Conservation (phyloP, 2,113 vertebrate genomes). For the Ophiodon elongatus region DNA sequence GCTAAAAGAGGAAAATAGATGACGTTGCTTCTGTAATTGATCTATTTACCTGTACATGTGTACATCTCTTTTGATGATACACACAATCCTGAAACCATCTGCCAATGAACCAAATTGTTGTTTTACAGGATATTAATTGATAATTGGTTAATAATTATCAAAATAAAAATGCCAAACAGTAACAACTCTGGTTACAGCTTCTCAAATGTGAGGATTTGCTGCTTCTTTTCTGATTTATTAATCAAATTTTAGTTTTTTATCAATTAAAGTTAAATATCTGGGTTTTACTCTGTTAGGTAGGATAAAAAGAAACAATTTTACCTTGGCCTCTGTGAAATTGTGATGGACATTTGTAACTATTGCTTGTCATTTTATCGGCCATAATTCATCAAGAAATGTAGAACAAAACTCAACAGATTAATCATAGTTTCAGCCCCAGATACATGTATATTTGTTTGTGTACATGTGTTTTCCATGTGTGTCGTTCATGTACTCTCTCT, state of each 20-base stretch:
- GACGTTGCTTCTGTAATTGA: neutral
- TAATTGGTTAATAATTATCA: neutral
- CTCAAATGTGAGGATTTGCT: neutral
- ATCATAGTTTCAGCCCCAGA: neutral
- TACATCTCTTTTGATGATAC: neutral
- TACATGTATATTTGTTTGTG: constrained; percentile 22
- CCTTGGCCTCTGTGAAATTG: neutral
- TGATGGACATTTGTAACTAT: neutral
- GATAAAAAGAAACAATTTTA: neutral
- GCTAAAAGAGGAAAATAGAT: neutral
- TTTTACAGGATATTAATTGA: neutral
- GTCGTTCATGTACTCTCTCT: constrained; percentile 41
- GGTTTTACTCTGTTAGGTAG: neutral
- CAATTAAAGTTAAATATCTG: neutral
- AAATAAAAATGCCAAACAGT: neutral
- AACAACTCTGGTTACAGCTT: neutral
- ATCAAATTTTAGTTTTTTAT: neutral
- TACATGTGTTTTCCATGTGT: constrained; percentile 43
- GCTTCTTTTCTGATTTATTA: neutral
- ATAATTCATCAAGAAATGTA: neutral
- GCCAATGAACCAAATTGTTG: neutral
- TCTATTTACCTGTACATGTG: neutral
- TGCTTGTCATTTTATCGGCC: neutral
- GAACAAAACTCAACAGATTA: neutral
- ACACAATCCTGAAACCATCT: neutral